phyloP scores from a whole-genome alignment of 1,140 invertebrate species.

The Neodiprion lecontei region DNA sequence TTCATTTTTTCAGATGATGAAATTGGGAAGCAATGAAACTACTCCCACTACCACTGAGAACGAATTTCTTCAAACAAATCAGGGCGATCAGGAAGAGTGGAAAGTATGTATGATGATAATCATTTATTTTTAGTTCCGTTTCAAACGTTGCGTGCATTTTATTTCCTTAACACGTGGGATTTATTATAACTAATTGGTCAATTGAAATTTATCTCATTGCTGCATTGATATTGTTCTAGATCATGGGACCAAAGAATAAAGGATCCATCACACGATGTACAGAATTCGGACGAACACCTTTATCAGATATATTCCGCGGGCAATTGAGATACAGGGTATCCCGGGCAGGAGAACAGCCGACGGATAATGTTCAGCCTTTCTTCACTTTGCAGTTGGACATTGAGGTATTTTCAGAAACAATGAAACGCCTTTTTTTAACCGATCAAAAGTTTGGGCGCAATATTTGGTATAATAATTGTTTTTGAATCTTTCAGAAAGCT shows the following conservation, averaged over 20 bases:
- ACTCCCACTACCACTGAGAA: constrained; percentile 27
- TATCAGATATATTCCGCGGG: constrained; percentile 92
- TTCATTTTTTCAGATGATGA: constrained; percentile 68
- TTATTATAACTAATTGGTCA: too few species aligned
- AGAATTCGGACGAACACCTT: constrained; percentile 82
- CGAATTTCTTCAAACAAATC: constrained; percentile 53
- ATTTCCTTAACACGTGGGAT: too few species aligned
- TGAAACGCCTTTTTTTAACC: constrained; percentile 23
- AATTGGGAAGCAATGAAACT: constrained; percentile 66
- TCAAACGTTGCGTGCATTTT: neutral
- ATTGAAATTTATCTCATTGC: too few species aligned
- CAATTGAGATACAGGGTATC: constrained; percentile 85
- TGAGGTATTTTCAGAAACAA: constrained; percentile 69
- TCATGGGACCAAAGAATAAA: constrained; percentile 88
- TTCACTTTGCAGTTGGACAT: constrained; percentile 94
- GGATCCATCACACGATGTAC: constrained; percentile 83
- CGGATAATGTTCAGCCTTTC: constrained; percentile 89
- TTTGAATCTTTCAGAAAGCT: constrained; percentile 71
- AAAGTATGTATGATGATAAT: constrained; percentile 62
- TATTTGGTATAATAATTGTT: constrained; percentile 19
- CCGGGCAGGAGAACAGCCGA: constrained; percentile 75
- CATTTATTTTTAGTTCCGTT: constrained; percentile 9
- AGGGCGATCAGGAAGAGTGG: constrained; percentile 74
- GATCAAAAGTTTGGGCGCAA: constrained; percentile 40
- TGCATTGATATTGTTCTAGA: constrained; percentile 51